Evolutionary conservation across 2,888 invertebrate genomes (phyloP).

Genomic region (Agelastica alni): DNA sequence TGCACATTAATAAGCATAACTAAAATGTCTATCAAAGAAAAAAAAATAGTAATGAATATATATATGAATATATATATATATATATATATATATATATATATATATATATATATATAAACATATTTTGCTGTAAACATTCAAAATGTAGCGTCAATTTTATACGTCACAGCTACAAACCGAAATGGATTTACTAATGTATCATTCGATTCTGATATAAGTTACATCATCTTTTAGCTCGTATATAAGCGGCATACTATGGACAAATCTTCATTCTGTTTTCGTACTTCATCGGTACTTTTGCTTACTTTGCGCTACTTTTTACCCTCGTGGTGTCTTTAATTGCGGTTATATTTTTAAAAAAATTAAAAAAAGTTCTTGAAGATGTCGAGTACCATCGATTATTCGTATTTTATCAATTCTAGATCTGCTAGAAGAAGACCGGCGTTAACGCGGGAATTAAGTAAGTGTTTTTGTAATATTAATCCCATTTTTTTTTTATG

Average conservation of each 20-base stretch:
- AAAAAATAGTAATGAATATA: no score
- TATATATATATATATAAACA: no score
- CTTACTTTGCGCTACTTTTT: neutral
- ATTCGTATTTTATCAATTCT: conserved; percentile 57
- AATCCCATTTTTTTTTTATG: no score
- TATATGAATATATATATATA: no score
- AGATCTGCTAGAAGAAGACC: conserved; percentile 58
- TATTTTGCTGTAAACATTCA: no score
- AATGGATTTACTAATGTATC: no score
- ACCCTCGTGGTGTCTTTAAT: neutral
- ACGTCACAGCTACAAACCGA: no score
- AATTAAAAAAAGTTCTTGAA: neutral
- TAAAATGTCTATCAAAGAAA: no score
- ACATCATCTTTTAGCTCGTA: conserved; percentile 6
- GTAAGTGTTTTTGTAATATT: conserved; percentile 51
- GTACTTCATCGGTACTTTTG: conserved; percentile 1
- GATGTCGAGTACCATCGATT: conserved; percentile 52
- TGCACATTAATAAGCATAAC: no score
- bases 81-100: no score
- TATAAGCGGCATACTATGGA: neutral
- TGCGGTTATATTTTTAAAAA: neutral
- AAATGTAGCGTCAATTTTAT: no score
- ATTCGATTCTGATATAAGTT: no score
- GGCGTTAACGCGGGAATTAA: conserved; percentile 60
- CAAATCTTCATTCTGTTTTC: neutral